Evolutionary conservation across 2,888 invertebrate genomes (phyloP), one percentile per base, ranked within the genome.

Genomic region (Plutella xylostella): DNA sequence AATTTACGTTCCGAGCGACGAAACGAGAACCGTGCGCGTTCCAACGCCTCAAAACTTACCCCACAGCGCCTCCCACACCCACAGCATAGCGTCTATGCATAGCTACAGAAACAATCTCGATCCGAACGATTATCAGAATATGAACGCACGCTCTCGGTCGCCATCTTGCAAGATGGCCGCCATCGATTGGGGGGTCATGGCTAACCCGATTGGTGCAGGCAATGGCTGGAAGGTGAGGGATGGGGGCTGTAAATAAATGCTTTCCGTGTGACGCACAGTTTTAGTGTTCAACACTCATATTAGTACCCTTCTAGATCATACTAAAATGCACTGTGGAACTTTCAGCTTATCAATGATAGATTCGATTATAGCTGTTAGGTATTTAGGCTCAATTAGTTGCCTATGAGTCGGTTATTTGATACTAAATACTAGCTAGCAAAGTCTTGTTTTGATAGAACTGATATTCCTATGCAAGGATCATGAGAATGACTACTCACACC

Each of bases 161-260:
- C 85, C 85, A 74, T 84, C 84, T 74, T 85, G 82, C 68, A 85
- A 85, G 51, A 83, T 84, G 85, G 76, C 79, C 57, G 72, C 80
- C 50, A 72, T 76, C 66, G 84, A 82, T 56, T 85, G 85, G 85
- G 75, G 79, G 56, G 64, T 78, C 51, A 71, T 79, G 68, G 73
- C 77, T 60, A 80, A 77, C 54, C 67, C 72, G 46, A 68, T 68
- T 51, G 67, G 74, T 55, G 51, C 43, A 14, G 57, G 59, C 52
- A 72, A 65, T 60, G 70, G 76, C 48, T 85, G 85, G 85, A 85
- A 85, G 85, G 85, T 85, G 84, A 84, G 84, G 82, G 82, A n/a
- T n/a, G 77, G 68, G 76, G 79, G 83, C 74, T 68, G 65, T 67
- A 55, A 51, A 61, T 59, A 53, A 44, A 68, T n/a, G 66, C 69